Evolutionary conservation across 2,113 vertebrate genomes (phyloP), one percentile per base, ranked within the genome.

Genomic region (Paramisgurnus dabryanus): DNA sequence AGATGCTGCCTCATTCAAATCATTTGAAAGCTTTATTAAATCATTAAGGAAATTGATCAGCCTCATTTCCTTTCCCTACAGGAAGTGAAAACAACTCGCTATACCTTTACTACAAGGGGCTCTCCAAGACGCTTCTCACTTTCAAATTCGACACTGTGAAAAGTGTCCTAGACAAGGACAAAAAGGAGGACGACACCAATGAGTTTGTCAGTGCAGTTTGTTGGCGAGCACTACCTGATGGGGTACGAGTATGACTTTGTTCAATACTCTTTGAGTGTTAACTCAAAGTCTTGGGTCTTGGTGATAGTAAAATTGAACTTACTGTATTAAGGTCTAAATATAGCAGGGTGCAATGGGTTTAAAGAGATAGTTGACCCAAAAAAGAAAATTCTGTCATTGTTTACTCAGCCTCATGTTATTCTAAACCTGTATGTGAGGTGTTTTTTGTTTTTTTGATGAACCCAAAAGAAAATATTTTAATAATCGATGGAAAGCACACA

Each of bases 111-210:
- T 99, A 99, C 88, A 99, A 99, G 88, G 98, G 98, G 84, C 96
- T 99, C 86, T 99, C 98, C 89, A 99, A 99, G 92, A 99, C 96
- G 67, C 92, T 99, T 90, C 89, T 99, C 85, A 99, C 97, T 0
- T 99, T 99, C 91, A 99, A 98, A 87, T 99, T 98, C 88, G 97
- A 99, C 92, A 99, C 97, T 1, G 97, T 99, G 83, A 99, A 99
- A 91, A 99, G 98, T 41, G 97, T 99, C 47, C 88, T 99, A 92
- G 98, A 99, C 90, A 99, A 99, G 88, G 97, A 99, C 84, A 94
- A 98, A 84, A 99, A 99, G 88, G 98, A 99, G 86, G 98, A 98
- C 41, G 98, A 99, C 89, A 98, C 96, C 81, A 99, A 99, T 53
- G 98, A 99, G 90, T 99, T 99, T 91, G 98, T 99, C 89, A 99